These are phyloP conservation scores for Gila orcuttii DNA, from an alignment of 2,113 vertebrate species.

Conservation along the genomic window DNA sequence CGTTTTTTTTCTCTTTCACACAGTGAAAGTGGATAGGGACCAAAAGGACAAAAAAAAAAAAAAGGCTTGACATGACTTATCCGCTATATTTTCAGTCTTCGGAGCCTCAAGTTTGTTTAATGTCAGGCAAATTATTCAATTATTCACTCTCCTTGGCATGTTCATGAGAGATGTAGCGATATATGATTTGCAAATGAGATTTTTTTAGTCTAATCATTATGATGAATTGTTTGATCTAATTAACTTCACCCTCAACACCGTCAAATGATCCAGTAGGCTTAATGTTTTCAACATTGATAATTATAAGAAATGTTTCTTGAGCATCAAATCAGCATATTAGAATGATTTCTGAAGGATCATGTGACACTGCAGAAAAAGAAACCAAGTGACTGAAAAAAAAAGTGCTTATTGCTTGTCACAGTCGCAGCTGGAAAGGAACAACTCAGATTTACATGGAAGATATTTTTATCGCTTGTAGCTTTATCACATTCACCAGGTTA, in stretches of 20 bases:
- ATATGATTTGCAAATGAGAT: neutral
- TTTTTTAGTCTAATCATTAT: neutral
- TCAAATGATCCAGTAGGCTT: neutral
- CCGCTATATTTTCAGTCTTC: neutral
- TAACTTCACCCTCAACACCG: neutral
- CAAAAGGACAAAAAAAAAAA: no score
- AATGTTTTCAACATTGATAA: neutral
- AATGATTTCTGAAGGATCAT: neutral
- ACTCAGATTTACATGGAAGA: conserved; percentile 6
- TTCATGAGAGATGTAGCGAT: neutral
- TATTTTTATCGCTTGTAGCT: neutral
- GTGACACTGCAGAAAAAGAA: neutral
- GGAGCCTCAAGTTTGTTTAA: neutral
- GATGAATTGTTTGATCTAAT: neutral
- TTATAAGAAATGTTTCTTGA: neutral
- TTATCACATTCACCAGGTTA: neutral
- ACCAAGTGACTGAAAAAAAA: neutral
- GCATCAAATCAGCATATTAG: neutral
- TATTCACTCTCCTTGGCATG: neutral
- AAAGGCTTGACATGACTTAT: neutral
- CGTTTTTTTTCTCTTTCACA: neutral
- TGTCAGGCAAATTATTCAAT: neutral
- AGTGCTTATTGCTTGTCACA: neutral
- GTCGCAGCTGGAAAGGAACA: neutral
- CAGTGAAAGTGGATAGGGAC: neutral